Evolutionary conservation across 2,888 invertebrate genomes (phyloP).

Genomic region (Lasius fuliginosus): DNA sequence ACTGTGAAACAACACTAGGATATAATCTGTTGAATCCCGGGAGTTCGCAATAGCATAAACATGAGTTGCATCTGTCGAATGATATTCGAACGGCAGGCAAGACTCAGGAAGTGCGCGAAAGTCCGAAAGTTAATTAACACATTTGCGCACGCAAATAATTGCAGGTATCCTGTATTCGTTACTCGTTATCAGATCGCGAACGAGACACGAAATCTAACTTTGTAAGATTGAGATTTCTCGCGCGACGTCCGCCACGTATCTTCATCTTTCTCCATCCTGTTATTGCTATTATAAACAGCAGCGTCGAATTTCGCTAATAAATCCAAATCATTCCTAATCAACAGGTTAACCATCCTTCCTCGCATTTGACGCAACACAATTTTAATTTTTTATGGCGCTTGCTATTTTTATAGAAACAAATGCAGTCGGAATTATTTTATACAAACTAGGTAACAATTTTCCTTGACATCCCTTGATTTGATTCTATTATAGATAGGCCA

Average conservation of each 20-base stretch:
- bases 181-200: constrained; percentile 43
- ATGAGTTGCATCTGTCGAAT: constrained; percentile 26
- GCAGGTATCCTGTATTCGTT: constrained; percentile 59
- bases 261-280: constrained; percentile 30
- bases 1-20: background rate
- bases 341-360: background rate
- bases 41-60: background rate
- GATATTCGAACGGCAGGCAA: constrained; percentile 27
- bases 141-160: constrained; percentile 54
- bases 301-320: background rate
- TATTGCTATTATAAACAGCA: background rate
- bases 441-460: background rate
- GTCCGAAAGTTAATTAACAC: constrained; percentile 58
- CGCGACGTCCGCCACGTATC: constrained; percentile 25
- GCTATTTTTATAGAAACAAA: background rate
- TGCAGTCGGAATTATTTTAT: background rate
- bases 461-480: background rate
- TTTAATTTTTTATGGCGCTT: background rate
- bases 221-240: constrained; percentile 48
- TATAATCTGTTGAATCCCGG: background rate
- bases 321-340: background rate
- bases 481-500: background rate
- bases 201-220: constrained; percentile 37
- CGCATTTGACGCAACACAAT: background rate
- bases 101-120: background rate